Evolutionary conservation across 2,113 vertebrate genomes (phyloP).

Genomic region (Elanus axillaris): DNA sequence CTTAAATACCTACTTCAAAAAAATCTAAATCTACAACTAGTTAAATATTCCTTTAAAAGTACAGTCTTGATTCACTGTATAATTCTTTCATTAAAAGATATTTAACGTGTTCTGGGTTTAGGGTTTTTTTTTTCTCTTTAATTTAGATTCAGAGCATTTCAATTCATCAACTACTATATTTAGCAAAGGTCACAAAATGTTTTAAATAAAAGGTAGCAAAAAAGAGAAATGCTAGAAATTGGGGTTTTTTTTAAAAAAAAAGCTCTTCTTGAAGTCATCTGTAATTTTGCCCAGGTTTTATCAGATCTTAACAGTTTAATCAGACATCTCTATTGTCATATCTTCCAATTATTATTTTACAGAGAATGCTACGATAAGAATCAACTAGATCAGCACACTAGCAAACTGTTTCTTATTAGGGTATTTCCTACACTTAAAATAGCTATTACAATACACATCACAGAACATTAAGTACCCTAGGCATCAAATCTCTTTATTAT

Average conservation of each 20-base stretch:
- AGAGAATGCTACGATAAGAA: conserved; percentile 20
- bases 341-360: conserved; percentile 46
- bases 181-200: background rate
- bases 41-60: background rate
- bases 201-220: background rate
- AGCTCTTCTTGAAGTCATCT: background rate
- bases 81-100: background rate
- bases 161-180: background rate
- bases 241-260: too few relatives aligned
- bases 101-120: background rate
- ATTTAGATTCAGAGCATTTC: background rate
- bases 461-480: background rate
- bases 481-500: background rate
- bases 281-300: background rate
- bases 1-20: background rate
- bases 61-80: background rate
- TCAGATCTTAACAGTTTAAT: background rate
- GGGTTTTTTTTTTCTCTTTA: background rate
- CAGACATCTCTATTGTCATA: conserved; percentile 13
- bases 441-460: conserved; percentile 9
- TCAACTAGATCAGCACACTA: background rate
- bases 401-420: conserved; percentile 13
- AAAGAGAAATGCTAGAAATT: background rate
- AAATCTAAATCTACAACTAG: background rate
- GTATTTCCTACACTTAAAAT: conserved; percentile 53